Evolutionary conservation across 2,113 vertebrate species (phyloP).

Genomic region (Eptesicus fuscus): DNA sequence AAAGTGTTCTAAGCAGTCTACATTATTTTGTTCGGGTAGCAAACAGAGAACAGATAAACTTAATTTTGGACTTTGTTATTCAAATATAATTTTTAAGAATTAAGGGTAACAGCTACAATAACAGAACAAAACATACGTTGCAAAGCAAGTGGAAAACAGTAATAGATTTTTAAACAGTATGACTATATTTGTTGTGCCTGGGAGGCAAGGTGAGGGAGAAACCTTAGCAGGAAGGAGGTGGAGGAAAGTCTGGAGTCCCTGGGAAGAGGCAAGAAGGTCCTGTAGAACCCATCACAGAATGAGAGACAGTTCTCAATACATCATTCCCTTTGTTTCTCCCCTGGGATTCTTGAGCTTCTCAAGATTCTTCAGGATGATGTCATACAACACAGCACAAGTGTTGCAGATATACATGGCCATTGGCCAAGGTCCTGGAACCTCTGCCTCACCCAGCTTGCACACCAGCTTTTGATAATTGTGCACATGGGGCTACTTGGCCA

Average conservation of each 20-base stretch:
- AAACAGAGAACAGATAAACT: not conserved
- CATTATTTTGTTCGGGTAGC: not conserved
- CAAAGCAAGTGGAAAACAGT: not conserved
- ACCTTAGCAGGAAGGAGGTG: not conserved
- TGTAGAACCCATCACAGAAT: not conserved
- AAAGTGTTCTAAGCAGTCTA: not conserved
- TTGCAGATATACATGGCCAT: conserved; percentile 83
- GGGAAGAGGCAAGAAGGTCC: not conserved
- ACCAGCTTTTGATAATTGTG: conserved; percentile 86
- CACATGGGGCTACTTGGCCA: conserved; percentile 86
- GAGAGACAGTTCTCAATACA: conserved; percentile 79
- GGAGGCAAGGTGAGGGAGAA: not conserved
- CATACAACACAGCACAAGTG: conserved; percentile 85
- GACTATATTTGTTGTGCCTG: not conserved
- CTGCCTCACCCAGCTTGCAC: conserved; percentile 86
- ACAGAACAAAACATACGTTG: not conserved
- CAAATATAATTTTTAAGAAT: not conserved
- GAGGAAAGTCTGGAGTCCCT: not conserved
- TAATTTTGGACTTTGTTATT: not conserved
- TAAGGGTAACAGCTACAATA: not conserved
- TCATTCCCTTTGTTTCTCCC: conserved; percentile 86
- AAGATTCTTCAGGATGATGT: conserved; percentile 87
- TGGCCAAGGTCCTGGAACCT: conserved; percentile 84
- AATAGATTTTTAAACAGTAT: not conserved
- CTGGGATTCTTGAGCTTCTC: conserved; percentile 89